Evolutionary conservation across 2,113 vertebrate genomes (phyloP).

Genomic region (Ammodramus savannarum): DNA sequence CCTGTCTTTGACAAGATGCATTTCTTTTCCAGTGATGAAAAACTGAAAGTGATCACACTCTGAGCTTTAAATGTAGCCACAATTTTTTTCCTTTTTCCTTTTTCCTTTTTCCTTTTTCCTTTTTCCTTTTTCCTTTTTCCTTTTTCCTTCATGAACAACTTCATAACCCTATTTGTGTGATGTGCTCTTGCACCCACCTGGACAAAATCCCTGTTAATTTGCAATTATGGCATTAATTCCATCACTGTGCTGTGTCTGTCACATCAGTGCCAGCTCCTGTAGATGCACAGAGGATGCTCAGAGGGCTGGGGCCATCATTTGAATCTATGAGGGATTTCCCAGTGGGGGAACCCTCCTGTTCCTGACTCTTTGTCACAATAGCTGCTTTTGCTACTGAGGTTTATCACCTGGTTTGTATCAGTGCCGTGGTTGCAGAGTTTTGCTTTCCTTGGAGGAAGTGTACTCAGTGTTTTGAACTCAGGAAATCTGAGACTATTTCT

Average conservation of each 20-base stretch:
- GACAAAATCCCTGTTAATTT: neutral
- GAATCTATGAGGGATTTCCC: neutral
- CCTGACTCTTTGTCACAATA: neutral
- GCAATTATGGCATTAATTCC: neutral
- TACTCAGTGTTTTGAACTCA: neutral
- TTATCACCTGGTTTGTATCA: neutral
- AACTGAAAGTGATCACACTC: neutral
- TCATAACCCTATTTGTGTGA: accelerated
- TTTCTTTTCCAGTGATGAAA: neutral
- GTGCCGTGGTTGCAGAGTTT: neutral
- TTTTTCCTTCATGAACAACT: neutral
- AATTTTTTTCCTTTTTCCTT: too few relatives aligned
- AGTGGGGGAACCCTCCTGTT: neutral
- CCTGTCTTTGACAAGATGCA: neutral
- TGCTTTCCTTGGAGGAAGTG: neutral
- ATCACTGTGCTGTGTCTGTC: neutral
- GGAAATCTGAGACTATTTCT: neutral
- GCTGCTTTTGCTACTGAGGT: neutral
- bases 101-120: too few relatives aligned
- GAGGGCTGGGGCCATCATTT: neutral
- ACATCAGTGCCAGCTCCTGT: neutral
- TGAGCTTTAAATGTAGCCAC: neutral
- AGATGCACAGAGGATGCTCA: neutral
- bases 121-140: too few relatives aligned
- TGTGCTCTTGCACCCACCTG: neutral